Evolutionary conservation across 2,888 invertebrate species (phyloP).

Genomic region (Lissocephala sabroskyi): DNA sequence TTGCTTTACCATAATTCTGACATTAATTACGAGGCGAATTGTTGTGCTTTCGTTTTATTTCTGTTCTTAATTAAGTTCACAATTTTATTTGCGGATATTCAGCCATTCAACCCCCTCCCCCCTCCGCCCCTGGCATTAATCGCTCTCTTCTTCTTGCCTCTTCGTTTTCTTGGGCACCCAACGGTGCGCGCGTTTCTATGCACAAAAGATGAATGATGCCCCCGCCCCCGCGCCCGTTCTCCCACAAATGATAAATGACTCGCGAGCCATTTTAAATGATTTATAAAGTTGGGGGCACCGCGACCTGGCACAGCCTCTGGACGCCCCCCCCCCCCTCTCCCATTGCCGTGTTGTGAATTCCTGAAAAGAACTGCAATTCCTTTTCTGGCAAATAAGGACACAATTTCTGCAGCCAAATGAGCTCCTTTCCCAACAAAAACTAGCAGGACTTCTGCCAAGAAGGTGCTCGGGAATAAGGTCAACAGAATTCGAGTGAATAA

Average conservation of each 20-base stretch:
- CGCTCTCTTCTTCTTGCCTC: conserved; percentile 14
- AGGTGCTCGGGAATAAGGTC: too few relatives aligned
- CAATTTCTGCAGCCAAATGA: too few relatives aligned
- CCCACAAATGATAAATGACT: conserved; percentile 61
- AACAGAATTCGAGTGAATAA: too few relatives aligned
- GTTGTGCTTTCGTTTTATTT: not conserved
- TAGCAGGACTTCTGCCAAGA: too few relatives aligned
- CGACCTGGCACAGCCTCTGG: conserved; percentile 10
- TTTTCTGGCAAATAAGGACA: too few relatives aligned
- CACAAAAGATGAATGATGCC: conserved; percentile 59
- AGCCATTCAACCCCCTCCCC: not conserved
- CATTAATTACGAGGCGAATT: conserved; percentile 2
- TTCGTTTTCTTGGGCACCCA: conserved; percentile 45
- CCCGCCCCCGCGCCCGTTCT: too few relatives aligned
- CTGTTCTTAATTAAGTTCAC: not conserved
- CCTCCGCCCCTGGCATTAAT: not conserved
- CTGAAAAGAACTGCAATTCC: too few relatives aligned
- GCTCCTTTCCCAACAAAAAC: too few relatives aligned
- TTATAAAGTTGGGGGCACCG: conserved; percentile 30
- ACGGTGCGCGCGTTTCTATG: conserved; percentile 25
- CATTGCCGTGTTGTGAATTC: conserved; percentile 28
- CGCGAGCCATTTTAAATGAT: conserved; percentile 65
- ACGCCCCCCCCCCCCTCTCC: conserved; percentile 2
- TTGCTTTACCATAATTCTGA: not conserved
- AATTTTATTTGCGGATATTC: conserved; percentile 2